Conservation (phyloP, 2,113 vertebrate species). For the Peromyscus maniculatus region DNA sequence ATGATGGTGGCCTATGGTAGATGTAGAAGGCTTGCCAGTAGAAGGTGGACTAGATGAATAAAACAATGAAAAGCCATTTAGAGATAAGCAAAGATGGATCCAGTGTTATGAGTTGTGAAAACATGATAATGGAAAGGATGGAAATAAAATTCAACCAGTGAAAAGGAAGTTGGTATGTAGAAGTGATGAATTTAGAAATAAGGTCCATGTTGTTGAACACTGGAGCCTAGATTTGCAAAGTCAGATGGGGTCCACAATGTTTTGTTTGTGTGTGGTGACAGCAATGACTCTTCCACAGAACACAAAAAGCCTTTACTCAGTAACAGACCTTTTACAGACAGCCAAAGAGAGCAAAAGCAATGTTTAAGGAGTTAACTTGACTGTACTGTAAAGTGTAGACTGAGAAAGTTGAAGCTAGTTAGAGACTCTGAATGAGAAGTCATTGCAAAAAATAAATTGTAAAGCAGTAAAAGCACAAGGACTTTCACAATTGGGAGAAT, state of each 20-base stretch:
- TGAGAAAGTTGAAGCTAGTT: neutral
- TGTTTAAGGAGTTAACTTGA: conserved; percentile 41
- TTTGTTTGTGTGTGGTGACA: conserved; percentile 20
- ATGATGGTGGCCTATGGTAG: neutral
- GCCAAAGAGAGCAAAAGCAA: conserved; percentile 33
- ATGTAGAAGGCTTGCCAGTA: neutral
- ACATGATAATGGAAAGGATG: neutral
- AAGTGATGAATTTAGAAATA: conserved; percentile 43
- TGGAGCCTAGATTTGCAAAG: conserved; percentile 30
- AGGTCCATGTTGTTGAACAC: neutral
- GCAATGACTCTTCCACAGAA: conserved; percentile 9
- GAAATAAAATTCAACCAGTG: neutral
- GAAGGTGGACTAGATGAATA: neutral
- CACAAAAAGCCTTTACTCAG: neutral
- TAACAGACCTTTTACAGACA: conserved; percentile 39
- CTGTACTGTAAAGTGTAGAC: neutral
- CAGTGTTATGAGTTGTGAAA: neutral
- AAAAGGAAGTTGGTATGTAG: neutral
- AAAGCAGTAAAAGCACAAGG: conserved; percentile 3
- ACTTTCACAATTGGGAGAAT: neutral
- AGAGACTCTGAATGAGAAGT: conserved; percentile 21
- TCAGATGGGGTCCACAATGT: conserved; percentile 8
- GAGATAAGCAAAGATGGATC: neutral
- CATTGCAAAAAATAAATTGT: neutral
- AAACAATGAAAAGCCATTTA: neutral